Evolutionary conservation across 2,113 vertebrate species (phyloP).

Genomic region (Chlorodrepanis virens): DNA sequence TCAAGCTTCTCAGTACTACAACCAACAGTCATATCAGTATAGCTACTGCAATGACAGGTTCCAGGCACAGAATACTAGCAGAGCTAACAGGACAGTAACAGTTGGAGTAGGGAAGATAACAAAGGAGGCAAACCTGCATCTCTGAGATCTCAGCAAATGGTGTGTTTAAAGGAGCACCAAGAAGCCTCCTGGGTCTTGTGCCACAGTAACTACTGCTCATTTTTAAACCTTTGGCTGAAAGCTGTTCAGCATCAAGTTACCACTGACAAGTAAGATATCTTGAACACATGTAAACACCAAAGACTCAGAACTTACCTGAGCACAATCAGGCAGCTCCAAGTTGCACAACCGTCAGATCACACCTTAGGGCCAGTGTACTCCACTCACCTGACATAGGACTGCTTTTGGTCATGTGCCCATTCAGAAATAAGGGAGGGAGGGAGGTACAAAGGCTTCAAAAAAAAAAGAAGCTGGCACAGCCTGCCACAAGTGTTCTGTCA

Average conservation of each 20-base stretch:
- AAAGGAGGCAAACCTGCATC: background rate
- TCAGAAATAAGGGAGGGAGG: background rate
- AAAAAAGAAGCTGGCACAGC: background rate
- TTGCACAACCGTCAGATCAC: fast-evolving
- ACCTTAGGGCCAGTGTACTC: background rate
- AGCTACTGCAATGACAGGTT: background rate
- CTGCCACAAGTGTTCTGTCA: background rate
- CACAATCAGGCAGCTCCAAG: background rate
- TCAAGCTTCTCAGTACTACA: background rate
- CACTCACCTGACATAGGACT: background rate
- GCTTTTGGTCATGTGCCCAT: background rate
- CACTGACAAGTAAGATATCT: background rate
- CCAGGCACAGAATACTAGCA: background rate
- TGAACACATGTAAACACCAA: background rate
- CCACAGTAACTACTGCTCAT: background rate
- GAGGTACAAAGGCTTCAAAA: background rate
- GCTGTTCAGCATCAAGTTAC: background rate
- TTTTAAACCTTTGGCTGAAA: background rate
- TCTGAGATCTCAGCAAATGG: background rate
- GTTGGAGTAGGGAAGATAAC: background rate
- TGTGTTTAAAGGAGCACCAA: background rate
- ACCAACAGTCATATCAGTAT: background rate
- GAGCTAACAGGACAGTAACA: background rate
- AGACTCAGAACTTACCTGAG: background rate
- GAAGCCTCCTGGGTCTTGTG: background rate